Conservation (phyloP, 2,888 invertebrate species). For the Chloroclysta siterata region DNA sequence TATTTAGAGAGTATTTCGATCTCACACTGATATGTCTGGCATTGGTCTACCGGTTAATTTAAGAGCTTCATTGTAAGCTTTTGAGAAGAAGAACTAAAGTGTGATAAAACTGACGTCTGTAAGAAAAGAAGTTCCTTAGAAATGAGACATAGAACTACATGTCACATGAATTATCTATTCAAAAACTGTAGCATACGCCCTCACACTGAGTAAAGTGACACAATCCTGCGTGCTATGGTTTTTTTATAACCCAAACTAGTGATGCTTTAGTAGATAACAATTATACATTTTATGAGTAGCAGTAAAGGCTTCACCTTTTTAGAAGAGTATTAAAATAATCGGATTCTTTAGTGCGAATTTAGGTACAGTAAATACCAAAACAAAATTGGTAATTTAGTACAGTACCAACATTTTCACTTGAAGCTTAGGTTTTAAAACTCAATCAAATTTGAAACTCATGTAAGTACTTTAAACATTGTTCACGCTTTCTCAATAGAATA, state of each 20-base stretch:
- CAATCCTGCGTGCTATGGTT: conserved; percentile 30
- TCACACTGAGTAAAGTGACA: conserved; percentile 5
- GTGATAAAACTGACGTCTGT: too few relatives aligned
- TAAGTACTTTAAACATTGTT: too few relatives aligned
- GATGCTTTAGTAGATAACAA: conserved; percentile 25
- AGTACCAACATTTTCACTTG: too few relatives aligned
- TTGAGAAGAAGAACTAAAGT: neutral
- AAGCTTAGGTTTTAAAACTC: too few relatives aligned
- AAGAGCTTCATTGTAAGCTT: neutral
- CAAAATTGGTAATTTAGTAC: too few relatives aligned
- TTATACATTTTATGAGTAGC: too few relatives aligned
- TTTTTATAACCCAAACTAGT: conserved; percentile 31
- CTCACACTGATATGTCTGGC: neutral
- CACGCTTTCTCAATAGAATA: too few relatives aligned
- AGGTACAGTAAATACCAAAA: too few relatives aligned
- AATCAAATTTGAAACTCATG: too few relatives aligned
- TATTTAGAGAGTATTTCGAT: neutral
- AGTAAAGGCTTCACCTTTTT: too few relatives aligned
- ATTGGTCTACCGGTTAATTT: neutral
- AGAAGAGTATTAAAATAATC: too few relatives aligned
- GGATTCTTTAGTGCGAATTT: too few relatives aligned
- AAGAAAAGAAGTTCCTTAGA: neutral
- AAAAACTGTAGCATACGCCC: conserved; percentile 17
- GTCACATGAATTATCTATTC: neutral
- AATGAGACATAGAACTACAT: neutral